Conservation (phyloP, 2,797 vertebrate genomes). For the Lithobates sylvaticus region DNA sequence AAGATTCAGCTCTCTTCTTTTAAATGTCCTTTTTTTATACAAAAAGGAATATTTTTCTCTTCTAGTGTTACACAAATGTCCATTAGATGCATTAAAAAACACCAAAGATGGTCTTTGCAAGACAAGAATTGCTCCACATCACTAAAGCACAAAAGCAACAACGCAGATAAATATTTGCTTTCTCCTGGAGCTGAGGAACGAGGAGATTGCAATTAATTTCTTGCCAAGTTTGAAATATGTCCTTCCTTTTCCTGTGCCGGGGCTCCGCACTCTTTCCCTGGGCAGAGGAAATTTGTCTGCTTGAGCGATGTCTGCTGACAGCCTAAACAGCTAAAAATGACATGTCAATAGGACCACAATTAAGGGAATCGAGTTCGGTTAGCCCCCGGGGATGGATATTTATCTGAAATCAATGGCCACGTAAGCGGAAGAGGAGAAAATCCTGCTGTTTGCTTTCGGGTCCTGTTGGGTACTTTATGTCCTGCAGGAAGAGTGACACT, state of each 20-base stretch:
- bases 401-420: slow-evolving; percentile 78
- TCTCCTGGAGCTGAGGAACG: slow-evolving; percentile 14
- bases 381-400: slow-evolving; percentile 67
- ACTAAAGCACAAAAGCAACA: not conserved
- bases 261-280: slow-evolving; percentile 25
- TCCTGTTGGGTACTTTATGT: slow-evolving; percentile 38
- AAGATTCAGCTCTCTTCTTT: too few species aligned
- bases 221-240: slow-evolving; percentile 58
- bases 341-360: slow-evolving; percentile 78
- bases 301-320: slow-evolving; percentile 76
- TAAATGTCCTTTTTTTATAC: too few species aligned
- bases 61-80: too few species aligned
- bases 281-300: slow-evolving; percentile 71
- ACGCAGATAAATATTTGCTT: slow-evolving; percentile 40
- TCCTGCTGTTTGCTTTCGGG: slow-evolving; percentile 32
- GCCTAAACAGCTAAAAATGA: slow-evolving; percentile 73
- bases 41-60: too few species aligned
- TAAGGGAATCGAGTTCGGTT: slow-evolving; percentile 75
- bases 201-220: slow-evolving; percentile 50
- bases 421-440: slow-evolving; percentile 70
- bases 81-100: too few species aligned
- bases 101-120: too few species aligned
- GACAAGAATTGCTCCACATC: not conserved
- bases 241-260: not conserved
- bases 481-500: not conserved